Percentiles rank a stretch among this genome's conserved stretches.
phyloP scores from a whole-genome alignment of 2,888 invertebrate genomes.

The Lypha dubia region DNA sequence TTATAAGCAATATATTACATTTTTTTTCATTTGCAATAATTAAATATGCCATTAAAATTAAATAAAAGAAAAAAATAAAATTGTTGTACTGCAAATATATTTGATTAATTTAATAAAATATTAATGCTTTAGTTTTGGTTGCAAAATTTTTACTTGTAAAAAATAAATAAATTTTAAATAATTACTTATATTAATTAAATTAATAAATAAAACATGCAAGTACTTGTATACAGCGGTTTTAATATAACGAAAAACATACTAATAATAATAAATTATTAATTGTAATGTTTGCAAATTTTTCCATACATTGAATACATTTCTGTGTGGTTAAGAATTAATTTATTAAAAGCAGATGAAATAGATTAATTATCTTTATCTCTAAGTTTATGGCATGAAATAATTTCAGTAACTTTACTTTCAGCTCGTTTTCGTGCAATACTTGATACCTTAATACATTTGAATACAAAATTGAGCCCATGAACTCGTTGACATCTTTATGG shows the following conservation, averaged over 20 bases:
- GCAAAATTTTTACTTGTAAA: conserved; percentile 35
- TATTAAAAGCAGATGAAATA: background rate
- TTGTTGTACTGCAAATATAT: conserved; percentile 16
- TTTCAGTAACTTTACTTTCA: no score
- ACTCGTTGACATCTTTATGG: no score
- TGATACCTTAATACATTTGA: no score
- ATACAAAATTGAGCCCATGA: no score
- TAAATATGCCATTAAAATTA: conserved; percentile 43
- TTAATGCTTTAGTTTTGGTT: conserved; percentile 47
- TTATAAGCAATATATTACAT: conserved; percentile 6
- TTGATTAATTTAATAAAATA: conserved; percentile 63
- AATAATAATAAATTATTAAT: conserved; percentile 30
- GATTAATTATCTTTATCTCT: no score
- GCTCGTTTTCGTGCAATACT: no score
- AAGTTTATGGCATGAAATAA: no score
- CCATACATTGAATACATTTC: background rate
- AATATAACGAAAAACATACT: background rate
- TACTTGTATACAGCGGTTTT: background rate
- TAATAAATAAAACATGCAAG: conserved; percentile 62
- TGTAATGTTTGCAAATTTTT: conserved; percentile 62
- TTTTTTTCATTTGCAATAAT: conserved; percentile 26
- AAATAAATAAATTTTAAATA: conserved; percentile 14
- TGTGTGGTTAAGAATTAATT: background rate
- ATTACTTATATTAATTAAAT: conserved; percentile 47
- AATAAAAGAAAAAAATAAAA: conserved; percentile 20